These are phyloP conservation scores for Dermochelys coriacea DNA, from an alignment of 2,797 vertebrate genomes.

Conservation along the genomic window DNA sequence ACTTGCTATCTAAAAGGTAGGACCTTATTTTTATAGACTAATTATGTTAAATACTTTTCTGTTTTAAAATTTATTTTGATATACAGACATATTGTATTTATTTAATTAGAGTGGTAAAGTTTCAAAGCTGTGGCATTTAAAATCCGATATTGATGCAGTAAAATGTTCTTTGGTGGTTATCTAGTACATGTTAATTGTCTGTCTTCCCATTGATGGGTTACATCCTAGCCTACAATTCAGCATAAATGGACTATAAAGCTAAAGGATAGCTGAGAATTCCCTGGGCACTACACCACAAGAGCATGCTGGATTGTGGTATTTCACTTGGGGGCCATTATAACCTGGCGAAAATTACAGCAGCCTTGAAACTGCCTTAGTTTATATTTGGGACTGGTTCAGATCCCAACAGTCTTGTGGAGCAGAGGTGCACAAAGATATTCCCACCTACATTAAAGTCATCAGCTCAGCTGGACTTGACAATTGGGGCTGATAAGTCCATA, in stretches of 20 bases:
- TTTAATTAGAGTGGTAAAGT: slow-evolving; percentile 2
- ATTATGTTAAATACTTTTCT: neutral
- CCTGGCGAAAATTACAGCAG: neutral
- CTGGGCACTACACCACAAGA: neutral
- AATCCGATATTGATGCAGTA: neutral
- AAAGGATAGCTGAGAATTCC: neutral
- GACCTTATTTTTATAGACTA: neutral
- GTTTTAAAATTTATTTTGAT: neutral
- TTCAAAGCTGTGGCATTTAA: neutral
- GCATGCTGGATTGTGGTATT: neutral
- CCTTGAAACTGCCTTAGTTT: neutral
- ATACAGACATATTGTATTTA: neutral
- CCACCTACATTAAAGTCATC: neutral
- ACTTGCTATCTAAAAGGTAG: slow-evolving; percentile 91
- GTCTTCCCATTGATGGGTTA: neutral
- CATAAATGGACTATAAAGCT: neutral
- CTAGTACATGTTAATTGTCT: neutral
- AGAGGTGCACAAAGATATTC: neutral
- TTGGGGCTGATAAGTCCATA: neutral
- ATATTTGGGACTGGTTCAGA: neutral
- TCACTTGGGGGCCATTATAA: neutral
- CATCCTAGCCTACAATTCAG: neutral
- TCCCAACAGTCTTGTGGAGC: neutral
- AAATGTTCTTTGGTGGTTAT: neutral
- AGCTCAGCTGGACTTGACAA: neutral